Evolutionary conservation across 1,140 invertebrate species (phyloP).

Genomic region (Drosophila murphyi): DNA sequence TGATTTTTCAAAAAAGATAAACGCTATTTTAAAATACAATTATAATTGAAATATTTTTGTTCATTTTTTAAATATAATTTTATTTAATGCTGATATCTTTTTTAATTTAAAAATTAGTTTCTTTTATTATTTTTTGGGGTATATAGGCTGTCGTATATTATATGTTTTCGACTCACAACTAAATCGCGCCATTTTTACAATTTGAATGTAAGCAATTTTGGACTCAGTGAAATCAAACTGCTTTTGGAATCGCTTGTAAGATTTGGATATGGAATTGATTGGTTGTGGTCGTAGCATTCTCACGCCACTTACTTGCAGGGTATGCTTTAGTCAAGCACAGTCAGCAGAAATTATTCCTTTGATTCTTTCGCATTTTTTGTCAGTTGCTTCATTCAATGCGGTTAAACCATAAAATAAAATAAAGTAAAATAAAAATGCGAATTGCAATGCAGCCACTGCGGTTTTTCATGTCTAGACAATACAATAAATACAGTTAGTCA

Average conservation of each 20-base stretch:
- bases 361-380: slow-evolving; percentile 25
- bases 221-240: too few species aligned
- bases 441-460: slow-evolving; percentile 76
- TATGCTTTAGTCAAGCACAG: not conserved
- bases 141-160: too few species aligned
- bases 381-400: slow-evolving; percentile 66
- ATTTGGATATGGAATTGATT: too few species aligned
- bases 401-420: slow-evolving; percentile 61
- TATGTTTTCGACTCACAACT: not conserved
- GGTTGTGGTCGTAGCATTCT: not conserved
- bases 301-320: not conserved
- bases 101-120: too few species aligned
- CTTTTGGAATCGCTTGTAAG: too few species aligned
- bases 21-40: too few species aligned
- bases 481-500: slow-evolving; percentile 80
- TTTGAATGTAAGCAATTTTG: too few species aligned
- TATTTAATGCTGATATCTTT: too few species aligned
- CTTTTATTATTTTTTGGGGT: too few species aligned
- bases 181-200: not conserved
- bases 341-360: not conserved
- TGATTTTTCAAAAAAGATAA: too few species aligned
- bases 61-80: too few species aligned
- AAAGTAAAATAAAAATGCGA: slow-evolving; percentile 7
- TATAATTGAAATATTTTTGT: too few species aligned
- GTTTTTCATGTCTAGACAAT: slow-evolving; percentile 80